Conservation (phyloP, 2,113 vertebrate genomes). For the Etia nguti region DNA sequence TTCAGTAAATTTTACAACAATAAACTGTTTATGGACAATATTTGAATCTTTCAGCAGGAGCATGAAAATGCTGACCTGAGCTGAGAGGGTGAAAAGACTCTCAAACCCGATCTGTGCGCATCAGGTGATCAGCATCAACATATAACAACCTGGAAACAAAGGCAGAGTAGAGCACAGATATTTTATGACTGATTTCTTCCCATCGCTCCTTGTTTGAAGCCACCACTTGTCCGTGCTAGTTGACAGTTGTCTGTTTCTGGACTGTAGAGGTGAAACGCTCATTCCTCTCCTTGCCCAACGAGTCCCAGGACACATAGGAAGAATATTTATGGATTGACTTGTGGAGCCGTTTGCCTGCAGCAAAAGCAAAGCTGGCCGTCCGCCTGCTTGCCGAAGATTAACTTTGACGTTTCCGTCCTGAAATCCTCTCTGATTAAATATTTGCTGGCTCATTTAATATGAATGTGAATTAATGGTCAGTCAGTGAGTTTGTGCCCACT, state of each 20-base stretch:
- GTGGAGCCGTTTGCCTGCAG: constrained; percentile 18
- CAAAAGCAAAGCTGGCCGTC: constrained; percentile 3
- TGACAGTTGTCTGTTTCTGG: neutral
- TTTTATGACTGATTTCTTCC: neutral
- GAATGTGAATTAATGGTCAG: constrained; percentile 59
- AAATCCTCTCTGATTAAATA: constrained; percentile 63
- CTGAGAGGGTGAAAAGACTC: neutral
- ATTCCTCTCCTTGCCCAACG: neutral
- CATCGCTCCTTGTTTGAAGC: neutral
- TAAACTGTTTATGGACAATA: neutral
- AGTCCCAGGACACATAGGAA: constrained; percentile 37
- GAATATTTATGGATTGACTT: constrained; percentile 52
- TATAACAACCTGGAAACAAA: neutral
- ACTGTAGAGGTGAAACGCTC: neutral
- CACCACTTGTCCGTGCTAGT: neutral
- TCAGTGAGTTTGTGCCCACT: constrained; percentile 34
- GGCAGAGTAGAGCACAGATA: neutral
- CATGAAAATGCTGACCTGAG: neutral
- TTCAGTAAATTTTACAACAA: neutral
- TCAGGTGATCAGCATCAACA: neutral
- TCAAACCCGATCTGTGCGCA: neutral
- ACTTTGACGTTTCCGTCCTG: constrained; percentile 37
- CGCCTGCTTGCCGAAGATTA: constrained; percentile 41
- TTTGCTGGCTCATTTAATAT: constrained; percentile 62
- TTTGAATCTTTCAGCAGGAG: neutral